Evolutionary conservation across 1,140 invertebrate species (phyloP), one percentile per base, ranked within the genome.

Genomic region (Drosophila pachea): DNA sequence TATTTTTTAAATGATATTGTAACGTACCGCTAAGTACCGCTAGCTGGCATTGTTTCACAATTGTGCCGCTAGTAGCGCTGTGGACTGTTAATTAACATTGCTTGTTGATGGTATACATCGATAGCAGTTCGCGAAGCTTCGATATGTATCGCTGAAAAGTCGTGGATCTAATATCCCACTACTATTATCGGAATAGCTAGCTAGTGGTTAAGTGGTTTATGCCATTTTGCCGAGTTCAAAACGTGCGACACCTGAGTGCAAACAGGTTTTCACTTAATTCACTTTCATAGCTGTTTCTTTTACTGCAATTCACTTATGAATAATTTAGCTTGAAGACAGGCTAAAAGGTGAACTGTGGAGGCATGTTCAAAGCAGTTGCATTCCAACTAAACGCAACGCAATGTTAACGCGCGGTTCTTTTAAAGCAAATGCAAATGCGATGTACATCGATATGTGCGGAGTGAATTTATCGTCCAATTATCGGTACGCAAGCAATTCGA

Each of bases 61-160:
- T 11, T 31, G 9, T n/a, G 29, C 54, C 47, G 55, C 64, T 67
- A 12, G 64, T 52, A 11, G 48, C 22, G 55, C 36, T 35, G 7
- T 14, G 11, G 16, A 11, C 54, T 61, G 65, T 52, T 67, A 67
- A 53, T 38, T 67, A 61, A 67, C 65, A 67, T 61, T 38, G 12
- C 4, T 8, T 47, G 14, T 45, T 58, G 35, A 6, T 11, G 14
- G 12, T n/a, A 43, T 14, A 12, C 6, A 38, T 52, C 49, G 48
- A 52, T 52, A 52, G 14, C 47, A 32, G 14, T 48, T 31, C 7
- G 16, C 2, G 42, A 8, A 29, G 11, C 33, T 31, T 14, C 31
- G 32, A 59, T 59, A 31, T 11, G 11, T 47, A 47, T 59, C 22
- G 22, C 43, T 45, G 43, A 7, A 45, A 22, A 22, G 43, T 16